A percentile compares a stretch with the other conserved stretches of the same genome.
phyloP scores from a whole-genome alignment of 2,113 vertebrate genomes.

The Catharus bicknelli region DNA sequence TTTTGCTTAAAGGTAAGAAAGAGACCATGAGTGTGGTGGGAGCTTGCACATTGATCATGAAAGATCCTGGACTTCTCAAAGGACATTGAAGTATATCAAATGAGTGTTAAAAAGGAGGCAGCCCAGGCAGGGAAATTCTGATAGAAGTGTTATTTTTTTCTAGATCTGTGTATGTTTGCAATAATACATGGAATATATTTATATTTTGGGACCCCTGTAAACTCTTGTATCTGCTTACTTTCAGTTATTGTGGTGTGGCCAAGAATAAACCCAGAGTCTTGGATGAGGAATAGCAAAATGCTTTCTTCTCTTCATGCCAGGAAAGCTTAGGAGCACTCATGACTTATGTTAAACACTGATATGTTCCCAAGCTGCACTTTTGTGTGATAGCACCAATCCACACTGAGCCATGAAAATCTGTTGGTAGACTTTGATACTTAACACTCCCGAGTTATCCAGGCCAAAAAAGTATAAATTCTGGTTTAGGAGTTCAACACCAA shows the following conservation, averaged over 20 bases:
- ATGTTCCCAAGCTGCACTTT: background rate
- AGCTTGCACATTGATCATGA: background rate
- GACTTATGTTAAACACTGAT: background rate
- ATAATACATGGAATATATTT: background rate
- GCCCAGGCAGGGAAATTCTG: background rate
- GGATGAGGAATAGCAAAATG: background rate
- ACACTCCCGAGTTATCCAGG: background rate
- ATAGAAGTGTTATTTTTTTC: background rate
- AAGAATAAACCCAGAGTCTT: background rate
- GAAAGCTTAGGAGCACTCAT: background rate
- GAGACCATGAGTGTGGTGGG: background rate
- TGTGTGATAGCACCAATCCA: background rate
- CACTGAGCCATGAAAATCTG: background rate
- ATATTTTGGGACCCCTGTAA: background rate
- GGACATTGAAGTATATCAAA: background rate
- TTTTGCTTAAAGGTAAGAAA: background rate
- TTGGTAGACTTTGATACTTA: background rate
- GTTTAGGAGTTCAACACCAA: background rate
- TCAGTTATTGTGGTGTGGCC: background rate
- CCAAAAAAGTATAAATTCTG: background rate
- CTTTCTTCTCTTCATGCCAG: background rate
- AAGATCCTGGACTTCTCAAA: background rate
- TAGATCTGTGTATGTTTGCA: background rate
- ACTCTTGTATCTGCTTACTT: background rate
- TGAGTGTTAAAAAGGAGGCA: background rate